Percentiles rank a stretch among this genome's conserved stretches.
Conservation (phyloP, 2,888 invertebrate species). For the Pseudococcus jackbeardsleyi region DNA sequence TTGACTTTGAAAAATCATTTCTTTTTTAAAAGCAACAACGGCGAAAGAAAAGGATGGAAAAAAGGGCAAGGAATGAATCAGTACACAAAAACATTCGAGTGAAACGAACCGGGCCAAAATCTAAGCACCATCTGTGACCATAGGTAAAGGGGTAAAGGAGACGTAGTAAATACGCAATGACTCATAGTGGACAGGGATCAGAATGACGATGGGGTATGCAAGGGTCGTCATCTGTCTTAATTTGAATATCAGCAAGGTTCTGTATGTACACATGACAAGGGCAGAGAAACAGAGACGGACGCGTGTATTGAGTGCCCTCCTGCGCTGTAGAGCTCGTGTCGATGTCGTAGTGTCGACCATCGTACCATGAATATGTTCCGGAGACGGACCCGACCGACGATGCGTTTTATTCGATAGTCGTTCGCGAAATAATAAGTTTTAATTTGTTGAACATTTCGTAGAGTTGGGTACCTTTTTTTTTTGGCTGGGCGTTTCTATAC, state of each 20-base stretch:
- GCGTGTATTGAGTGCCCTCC: background rate
- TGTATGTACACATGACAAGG: background rate
- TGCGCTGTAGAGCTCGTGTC: background rate
- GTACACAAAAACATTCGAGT: slow-evolving; percentile 4
- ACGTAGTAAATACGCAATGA: slow-evolving; percentile 1
- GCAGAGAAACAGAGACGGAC: background rate
- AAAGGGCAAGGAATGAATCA: background rate
- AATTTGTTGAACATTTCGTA: background rate
- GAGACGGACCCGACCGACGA: background rate
- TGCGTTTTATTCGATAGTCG: background rate
- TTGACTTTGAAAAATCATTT: slow-evolving; percentile 47
- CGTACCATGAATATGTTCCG: background rate
- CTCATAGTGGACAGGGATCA: slow-evolving; percentile 34
- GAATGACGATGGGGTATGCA: background rate
- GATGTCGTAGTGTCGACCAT: background rate
- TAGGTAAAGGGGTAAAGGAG: background rate
- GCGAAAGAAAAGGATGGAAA: background rate
- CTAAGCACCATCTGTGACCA: background rate
- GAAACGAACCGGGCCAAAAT: slow-evolving; percentile 32
- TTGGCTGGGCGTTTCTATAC: background rate
- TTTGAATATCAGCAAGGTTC: slow-evolving; percentile 41
- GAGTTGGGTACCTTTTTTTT: background rate
- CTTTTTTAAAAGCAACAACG: background rate
- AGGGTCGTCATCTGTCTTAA: slow-evolving; percentile 55
- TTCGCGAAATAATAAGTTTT: background rate